These are phyloP conservation scores for Drosophila anceps DNA, from an alignment of 2,888 invertebrate genomes.

Conservation along the genomic window DNA sequence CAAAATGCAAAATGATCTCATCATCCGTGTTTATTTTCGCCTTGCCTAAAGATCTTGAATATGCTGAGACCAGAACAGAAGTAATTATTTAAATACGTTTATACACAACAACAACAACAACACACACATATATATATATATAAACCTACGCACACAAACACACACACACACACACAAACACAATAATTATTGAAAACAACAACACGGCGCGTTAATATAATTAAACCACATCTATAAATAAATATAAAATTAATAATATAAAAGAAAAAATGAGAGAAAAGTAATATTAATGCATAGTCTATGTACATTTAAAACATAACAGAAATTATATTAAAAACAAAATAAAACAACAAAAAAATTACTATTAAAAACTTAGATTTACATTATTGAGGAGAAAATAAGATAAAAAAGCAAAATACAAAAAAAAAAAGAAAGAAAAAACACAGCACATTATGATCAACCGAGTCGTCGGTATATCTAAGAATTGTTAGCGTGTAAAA, in stretches of 20 bases:
- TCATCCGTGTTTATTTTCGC: constrained; percentile 86
- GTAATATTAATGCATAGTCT: constrained; percentile 74
- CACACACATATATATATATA: constrained; percentile 42
- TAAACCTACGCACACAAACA: constrained; percentile 22
- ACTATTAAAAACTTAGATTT: constrained; percentile 73
- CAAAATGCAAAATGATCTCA: constrained; percentile 85
- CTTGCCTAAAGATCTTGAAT: constrained; percentile 70
- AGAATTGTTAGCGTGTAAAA: constrained; percentile 76
- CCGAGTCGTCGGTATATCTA: constrained; percentile 62
- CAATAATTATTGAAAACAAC: constrained; percentile 36
- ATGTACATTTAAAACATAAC: constrained; percentile 78
- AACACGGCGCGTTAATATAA: constrained; percentile 70
- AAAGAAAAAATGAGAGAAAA: constrained; percentile 43
- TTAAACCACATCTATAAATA: constrained; percentile 70
- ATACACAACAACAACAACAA: constrained; percentile 46
- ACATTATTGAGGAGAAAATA: constrained; percentile 61
- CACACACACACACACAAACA: constrained; percentile 29
- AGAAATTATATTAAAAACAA: constrained; percentile 71
- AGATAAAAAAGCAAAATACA: not conserved
- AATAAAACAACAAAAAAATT: constrained; percentile 45
- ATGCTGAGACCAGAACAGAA: constrained; percentile 54
- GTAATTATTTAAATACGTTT: constrained; percentile 37
- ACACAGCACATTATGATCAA: constrained; percentile 61
- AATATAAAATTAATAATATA: constrained; percentile 44
- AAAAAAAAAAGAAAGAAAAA: constrained; percentile 10